Conservation (phyloP, 1,140 invertebrate species). For the Venturia canescens region DNA sequence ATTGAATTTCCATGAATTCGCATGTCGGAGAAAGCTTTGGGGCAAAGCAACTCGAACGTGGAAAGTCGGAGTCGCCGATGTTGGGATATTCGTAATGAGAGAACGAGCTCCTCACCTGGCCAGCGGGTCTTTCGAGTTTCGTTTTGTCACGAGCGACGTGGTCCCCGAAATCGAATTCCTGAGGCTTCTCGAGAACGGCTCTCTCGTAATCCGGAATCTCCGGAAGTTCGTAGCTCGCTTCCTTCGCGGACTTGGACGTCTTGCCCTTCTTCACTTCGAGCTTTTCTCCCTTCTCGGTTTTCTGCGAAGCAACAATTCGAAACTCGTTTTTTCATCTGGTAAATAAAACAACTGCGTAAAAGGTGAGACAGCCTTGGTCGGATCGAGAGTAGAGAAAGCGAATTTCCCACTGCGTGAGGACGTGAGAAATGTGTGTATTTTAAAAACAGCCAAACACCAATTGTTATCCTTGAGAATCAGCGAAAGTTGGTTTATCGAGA, state of each 20-base stretch:
- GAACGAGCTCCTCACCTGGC: conserved; percentile 64
- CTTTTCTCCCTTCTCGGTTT: conserved; percentile 72
- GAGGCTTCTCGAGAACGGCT: conserved; percentile 81
- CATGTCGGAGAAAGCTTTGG: no score
- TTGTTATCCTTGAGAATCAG: conserved; percentile 3
- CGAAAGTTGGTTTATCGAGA: neutral
- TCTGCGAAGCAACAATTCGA: conserved; percentile 57
- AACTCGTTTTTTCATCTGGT: neutral
- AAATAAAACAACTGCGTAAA: neutral
- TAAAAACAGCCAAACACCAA: conserved; percentile 19
- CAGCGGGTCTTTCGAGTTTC: conserved; percentile 70
- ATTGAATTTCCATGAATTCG: conserved; percentile 38
- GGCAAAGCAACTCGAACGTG: neutral
- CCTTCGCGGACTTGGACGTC: conserved; percentile 72
- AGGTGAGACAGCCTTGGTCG: no score
- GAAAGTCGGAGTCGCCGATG: no score
- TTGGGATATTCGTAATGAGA: neutral
- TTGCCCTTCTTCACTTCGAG: conserved; percentile 70
- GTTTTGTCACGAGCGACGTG: conserved; percentile 69
- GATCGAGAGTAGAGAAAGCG: conserved; percentile 1
- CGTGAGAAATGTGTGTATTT: neutral
- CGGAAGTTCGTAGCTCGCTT: conserved; percentile 81
- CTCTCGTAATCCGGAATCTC: conserved; percentile 86
- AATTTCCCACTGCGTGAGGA: neutral
- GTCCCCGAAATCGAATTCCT: conserved; percentile 73